These are phyloP conservation scores for Microchirus variegatus DNA, from an alignment of 2,797 vertebrate species.

Conservation along the genomic window DNA sequence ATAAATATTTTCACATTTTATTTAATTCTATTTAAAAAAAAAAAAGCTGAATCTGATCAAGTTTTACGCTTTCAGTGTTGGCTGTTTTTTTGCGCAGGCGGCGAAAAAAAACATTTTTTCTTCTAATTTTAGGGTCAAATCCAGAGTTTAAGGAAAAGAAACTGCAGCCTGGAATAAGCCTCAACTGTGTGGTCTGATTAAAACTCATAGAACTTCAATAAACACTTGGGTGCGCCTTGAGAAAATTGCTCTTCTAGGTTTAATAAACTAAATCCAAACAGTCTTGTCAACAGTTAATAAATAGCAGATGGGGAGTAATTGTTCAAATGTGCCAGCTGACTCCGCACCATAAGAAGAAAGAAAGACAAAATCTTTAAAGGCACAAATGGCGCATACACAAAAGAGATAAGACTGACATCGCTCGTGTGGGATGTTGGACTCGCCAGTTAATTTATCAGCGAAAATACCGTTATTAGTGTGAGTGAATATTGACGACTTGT, in stretches of 20 bases:
- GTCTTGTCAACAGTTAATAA: conserved; percentile 28
- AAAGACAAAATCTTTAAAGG: conserved; percentile 37
- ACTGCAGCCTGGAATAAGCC: conserved; percentile 9
- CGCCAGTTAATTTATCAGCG: conserved; percentile 31
- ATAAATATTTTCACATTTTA: neutral
- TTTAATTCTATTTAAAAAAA: conserved; percentile 14
- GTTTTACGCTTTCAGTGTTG: conserved; percentile 16
- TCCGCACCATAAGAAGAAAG: conserved; percentile 4
- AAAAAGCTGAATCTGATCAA: neutral
- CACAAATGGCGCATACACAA: conserved; percentile 61
- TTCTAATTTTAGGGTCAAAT: conserved; percentile 29
- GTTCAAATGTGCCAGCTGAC: conserved; percentile 34
- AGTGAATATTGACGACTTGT: conserved; percentile 23
- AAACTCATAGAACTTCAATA: conserved; percentile 53
- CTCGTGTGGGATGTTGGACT: conserved; percentile 9
- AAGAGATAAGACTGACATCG: conserved; percentile 48
- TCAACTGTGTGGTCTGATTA: conserved; percentile 33
- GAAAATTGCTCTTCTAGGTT: conserved; percentile 30
- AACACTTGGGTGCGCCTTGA: conserved; percentile 35
- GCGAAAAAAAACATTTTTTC: conserved; percentile 34
- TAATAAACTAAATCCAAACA: conserved; percentile 32
- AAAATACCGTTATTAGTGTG: conserved; percentile 33
- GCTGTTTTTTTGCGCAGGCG: conserved; percentile 2
- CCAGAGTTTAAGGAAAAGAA: neutral
- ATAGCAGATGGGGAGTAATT: conserved; percentile 48